phyloP scores from a whole-genome alignment of 2,113 vertebrate species.

The Bufo gargarizans region DNA sequence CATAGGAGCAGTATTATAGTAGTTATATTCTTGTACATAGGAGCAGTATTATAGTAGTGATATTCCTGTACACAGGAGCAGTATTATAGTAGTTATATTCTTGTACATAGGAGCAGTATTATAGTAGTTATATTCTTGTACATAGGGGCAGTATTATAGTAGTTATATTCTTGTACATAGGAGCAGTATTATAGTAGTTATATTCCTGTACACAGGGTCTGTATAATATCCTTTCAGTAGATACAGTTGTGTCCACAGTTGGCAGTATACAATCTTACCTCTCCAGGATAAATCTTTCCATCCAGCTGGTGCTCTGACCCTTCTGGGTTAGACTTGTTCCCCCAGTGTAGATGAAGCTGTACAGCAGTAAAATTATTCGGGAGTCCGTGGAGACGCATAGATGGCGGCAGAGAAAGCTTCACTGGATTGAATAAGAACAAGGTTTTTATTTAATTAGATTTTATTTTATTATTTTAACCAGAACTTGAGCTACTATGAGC shows the following conservation, averaged over 20 bases:
- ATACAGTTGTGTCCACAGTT: no score
- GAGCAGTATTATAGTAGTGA: slow-evolving; percentile 1
- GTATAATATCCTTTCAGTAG: no score
- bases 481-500: no score
- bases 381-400: slow-evolving; percentile 80
- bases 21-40: neutral
- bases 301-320: slow-evolving; percentile 89
- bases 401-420: slow-evolving; percentile 77
- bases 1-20: neutral
- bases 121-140: neutral
- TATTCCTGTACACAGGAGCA: neutral
- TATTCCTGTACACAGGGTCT: neutral
- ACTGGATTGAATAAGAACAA: slow-evolving; percentile 66
- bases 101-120: neutral
- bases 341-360: slow-evolving; percentile 93
- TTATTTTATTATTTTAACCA: no score
- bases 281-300: slow-evolving; percentile 75
- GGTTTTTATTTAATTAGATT: neutral
- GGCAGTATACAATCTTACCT: slow-evolving; percentile 71
- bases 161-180: neutral
- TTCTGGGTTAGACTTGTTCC: slow-evolving; percentile 62
- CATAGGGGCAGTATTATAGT: neutral
- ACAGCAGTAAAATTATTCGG: slow-evolving; percentile 76
- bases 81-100: neutral
- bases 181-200: neutral